Percentiles rank a stretch among this genome's conserved stretches.
phyloP scores from a whole-genome alignment of 2,797 vertebrate species.

The Triplophysa yarkandensis region DNA sequence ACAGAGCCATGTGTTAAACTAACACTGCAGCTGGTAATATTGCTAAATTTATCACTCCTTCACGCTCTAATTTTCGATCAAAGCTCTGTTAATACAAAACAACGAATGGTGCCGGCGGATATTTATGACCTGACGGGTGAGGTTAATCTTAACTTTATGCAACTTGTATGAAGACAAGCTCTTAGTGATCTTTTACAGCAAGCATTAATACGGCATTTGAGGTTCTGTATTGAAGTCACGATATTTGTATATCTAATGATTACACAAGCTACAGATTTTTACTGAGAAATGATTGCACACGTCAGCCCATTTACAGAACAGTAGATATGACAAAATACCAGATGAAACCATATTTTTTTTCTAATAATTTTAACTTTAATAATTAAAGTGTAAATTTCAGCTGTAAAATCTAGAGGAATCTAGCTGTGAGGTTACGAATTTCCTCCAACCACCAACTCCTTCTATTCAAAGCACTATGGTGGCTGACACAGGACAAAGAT shows the following conservation, averaged over 20 bases:
- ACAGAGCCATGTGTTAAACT: constrained; percentile 53
- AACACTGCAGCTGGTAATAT: constrained; percentile 45
- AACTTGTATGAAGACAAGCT: not conserved
- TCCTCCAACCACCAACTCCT: too few relatives aligned
- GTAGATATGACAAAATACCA: not conserved
- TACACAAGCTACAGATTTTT: not conserved
- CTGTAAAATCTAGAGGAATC: too few relatives aligned
- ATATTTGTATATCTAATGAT: not conserved
- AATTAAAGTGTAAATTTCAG: too few relatives aligned
- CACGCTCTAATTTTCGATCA: constrained; percentile 40
- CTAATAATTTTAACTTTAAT: too few relatives aligned
- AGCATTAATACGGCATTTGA: not conserved
- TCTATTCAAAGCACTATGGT: too few relatives aligned
- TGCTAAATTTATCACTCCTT: constrained; percentile 52
- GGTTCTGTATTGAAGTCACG: not conserved
- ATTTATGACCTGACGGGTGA: constrained; percentile 27
- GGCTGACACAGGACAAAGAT: too few relatives aligned
- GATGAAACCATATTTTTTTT: not conserved
- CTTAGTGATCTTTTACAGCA: not conserved
- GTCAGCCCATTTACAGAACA: not conserved
- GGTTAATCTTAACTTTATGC: not conserved
- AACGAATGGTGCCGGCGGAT: constrained; percentile 27
- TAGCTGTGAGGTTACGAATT: too few relatives aligned
- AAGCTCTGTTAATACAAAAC: constrained; percentile 47
- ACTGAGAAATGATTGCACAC: not conserved